Evolutionary conservation across 2,888 invertebrate species (phyloP), one percentile per base, ranked within the genome.

Genomic region (Pachymerium ferrugineum): DNA sequence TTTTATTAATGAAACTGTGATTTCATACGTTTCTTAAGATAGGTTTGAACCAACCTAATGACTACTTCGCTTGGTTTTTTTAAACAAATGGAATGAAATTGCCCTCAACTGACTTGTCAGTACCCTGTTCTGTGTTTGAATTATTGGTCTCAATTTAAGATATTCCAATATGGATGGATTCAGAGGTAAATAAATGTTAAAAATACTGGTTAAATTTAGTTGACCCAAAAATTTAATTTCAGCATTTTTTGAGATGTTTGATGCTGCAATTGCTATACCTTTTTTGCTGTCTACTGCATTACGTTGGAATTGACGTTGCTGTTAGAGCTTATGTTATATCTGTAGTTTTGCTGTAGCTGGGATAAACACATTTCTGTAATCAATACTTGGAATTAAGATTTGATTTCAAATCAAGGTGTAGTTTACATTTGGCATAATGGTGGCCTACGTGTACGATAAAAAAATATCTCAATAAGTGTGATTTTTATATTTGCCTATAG

Each of bases 331-430:
- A 90, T 79, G 89, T 92, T 74, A 90, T 91, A 76, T 90, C 90
- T 0, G 91, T 91, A 0, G 91, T 92, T 89, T 92, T 76, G 90
- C 92, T 79, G 89, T 92, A 33, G 91, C 91, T 31, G 89, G 91
- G 14, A 83, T 92, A 2, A 88, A 91, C 38, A 92, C 92, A 0
- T 87, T 89, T 80, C 79, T 90, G 12, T 92, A 92, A 81, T 84
- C 87, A 0, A 90, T 90, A 0, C 86, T 91, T 81, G 92, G 92
- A 1, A 89, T 90, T 78, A 88, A 86, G 84, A 67, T 71, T 33
- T 38, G 10, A 3, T 10, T 62, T 62, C 8, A 16, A 19, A 14
- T 10, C 16, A 14, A 62, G 16, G 62, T 19, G 10, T 8, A 62
- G 16, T 8, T 62, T 16, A 14, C 12, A 12, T 12, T 12, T n/a